Conservation (phyloP, 2,888 invertebrate species). For the Apamea sordens region DNA sequence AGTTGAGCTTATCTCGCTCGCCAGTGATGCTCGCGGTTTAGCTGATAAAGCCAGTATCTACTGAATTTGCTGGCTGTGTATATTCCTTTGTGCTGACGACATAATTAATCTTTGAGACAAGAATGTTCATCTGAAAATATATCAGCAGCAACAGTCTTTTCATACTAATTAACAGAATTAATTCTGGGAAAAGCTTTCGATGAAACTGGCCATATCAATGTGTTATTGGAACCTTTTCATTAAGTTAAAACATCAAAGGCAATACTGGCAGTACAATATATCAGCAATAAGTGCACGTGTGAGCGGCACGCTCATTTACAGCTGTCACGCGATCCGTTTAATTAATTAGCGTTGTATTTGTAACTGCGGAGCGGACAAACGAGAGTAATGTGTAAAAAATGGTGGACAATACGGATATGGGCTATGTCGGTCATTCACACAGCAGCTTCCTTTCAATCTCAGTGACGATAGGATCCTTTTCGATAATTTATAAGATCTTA, state of each 20-base stretch:
- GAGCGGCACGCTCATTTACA: conserved; percentile 58
- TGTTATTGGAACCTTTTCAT: conserved; percentile 42
- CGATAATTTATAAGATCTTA: conserved; percentile 1
- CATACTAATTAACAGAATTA: conserved; percentile 8
- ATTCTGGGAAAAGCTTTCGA: conserved; percentile 30
- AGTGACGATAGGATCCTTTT: not conserved
- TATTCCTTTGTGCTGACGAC: conserved; percentile 12
- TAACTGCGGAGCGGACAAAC: conserved; percentile 32
- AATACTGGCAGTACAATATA: conserved; percentile 48
- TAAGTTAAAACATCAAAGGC: conserved; percentile 51
- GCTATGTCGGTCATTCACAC: conserved; percentile 13
- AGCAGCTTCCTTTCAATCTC: conserved; percentile 7
- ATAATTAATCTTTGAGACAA: conserved; percentile 8
- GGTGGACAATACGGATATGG: conserved; percentile 19
- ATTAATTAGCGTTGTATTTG: conserved; percentile 53
- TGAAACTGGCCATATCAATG: conserved; percentile 8
- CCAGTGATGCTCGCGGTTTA: conserved; percentile 12
- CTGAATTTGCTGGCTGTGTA: conserved; percentile 5
- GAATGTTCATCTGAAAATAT: conserved; percentile 23
- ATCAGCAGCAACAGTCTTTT: not conserved
- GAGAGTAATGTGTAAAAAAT: conserved; percentile 34
- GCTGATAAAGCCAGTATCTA: conserved; percentile 21
- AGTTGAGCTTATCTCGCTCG: conserved; percentile 53
- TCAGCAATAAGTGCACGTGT: conserved; percentile 59
- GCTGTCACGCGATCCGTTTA: conserved; percentile 67